phyloP scores from a whole-genome alignment of 2,113 vertebrate genomes.

The Polypterus senegalus region DNA sequence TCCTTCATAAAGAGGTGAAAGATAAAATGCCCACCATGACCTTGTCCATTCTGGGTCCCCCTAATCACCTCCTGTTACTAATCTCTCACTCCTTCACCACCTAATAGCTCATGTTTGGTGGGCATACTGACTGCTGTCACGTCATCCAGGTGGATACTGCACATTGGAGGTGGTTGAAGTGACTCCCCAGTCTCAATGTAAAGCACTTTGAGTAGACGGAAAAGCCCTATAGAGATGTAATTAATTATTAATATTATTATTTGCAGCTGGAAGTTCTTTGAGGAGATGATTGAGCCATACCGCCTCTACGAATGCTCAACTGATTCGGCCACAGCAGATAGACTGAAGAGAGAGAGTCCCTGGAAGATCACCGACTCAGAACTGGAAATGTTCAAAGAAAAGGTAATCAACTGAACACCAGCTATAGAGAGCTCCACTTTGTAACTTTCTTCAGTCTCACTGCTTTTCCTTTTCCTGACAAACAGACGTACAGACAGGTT shows the following conservation, averaged over 20 bases:
- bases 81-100: not conserved
- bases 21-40: not conserved
- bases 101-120: too few relatives aligned
- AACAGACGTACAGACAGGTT: conserved; percentile 79
- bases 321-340: conserved; percentile 63
- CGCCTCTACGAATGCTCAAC: conserved; percentile 74
- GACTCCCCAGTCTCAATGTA: too few relatives aligned
- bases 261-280: conserved; percentile 78
- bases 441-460: conserved; percentile 14
- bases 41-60: too few relatives aligned
- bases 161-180: too few relatives aligned
- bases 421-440: conserved; percentile 16
- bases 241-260: conserved; percentile 27
- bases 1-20: too few relatives aligned
- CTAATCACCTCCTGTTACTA: not conserved
- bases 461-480: conserved; percentile 20
- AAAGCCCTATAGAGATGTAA: conserved; percentile 2
- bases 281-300: conserved; percentile 91
- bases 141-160: too few relatives aligned
- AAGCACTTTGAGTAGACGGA: too few relatives aligned
- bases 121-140: too few relatives aligned
- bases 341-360: conserved; percentile 65
- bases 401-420: conserved; percentile 49
- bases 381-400: conserved; percentile 76
- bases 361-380: conserved; percentile 93